Conservation (phyloP, 2,797 vertebrate genomes). For the Apogon hyalosoma region DNA sequence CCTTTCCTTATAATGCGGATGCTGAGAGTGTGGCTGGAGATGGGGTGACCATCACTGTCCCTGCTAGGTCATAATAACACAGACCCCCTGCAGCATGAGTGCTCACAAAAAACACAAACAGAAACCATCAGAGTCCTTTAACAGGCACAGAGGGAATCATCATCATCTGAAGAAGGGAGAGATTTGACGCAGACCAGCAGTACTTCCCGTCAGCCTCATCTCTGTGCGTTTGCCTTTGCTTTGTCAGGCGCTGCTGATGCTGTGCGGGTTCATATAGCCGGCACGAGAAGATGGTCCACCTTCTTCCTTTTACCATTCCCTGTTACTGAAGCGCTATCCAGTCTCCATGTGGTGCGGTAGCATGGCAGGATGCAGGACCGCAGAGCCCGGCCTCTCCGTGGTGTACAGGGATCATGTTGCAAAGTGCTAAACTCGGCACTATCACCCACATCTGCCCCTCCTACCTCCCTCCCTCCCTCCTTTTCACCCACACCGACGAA, state of each 20-base stretch:
- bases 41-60: constrained; percentile 62
- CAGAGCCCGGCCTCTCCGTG: constrained; percentile 73
- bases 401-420: constrained; percentile 77
- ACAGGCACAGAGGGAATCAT: constrained; percentile 63
- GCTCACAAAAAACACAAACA: constrained; percentile 21
- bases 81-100: constrained; percentile 35
- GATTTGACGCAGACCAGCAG: constrained; percentile 74
- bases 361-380: constrained; percentile 49
- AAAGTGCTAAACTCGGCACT: constrained; percentile 77
- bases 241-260: constrained; percentile 65
- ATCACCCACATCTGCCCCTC: constrained; percentile 61
- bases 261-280: constrained; percentile 42
- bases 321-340: constrained; percentile 26
- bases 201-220: constrained; percentile 58
- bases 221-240: constrained; percentile 29
- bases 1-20: constrained; percentile 64
- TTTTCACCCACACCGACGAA: neutral
- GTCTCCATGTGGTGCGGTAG: constrained; percentile 56
- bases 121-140: constrained; percentile 46
- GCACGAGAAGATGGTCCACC: constrained; percentile 36
- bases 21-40: constrained; percentile 50
- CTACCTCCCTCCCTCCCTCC: constrained; percentile 40
- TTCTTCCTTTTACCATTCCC: constrained; percentile 30
- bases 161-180: constrained; percentile 65
- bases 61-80: constrained; percentile 45